phyloP scores from a whole-genome alignment of 2,113 vertebrate genomes.

The Myotis davidii region DNA sequence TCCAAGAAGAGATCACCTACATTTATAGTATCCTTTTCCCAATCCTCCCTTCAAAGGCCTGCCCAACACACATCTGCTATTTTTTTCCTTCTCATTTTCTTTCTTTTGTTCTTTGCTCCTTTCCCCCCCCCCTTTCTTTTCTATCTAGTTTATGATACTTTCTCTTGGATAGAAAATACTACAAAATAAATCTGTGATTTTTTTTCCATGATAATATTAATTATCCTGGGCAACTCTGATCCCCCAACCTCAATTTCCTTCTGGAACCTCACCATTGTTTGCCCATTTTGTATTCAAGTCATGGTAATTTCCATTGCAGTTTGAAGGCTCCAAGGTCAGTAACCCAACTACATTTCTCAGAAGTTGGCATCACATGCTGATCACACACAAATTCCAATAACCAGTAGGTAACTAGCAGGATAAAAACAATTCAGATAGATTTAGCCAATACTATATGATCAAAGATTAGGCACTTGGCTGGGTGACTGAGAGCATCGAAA shows the following conservation, averaged over 20 bases:
- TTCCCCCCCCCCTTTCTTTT: too few relatives aligned
- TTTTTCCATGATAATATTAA: background rate
- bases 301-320: background rate
- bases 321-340: background rate
- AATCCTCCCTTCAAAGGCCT: background rate
- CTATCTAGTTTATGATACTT: background rate
- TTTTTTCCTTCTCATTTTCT: background rate
- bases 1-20: background rate
- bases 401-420: background rate
- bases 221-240: slow-evolving; percentile 1
- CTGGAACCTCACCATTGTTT: background rate
- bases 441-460: background rate
- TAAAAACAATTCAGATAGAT: background rate
- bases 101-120: background rate
- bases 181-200: background rate
- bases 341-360: background rate
- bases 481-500: background rate
- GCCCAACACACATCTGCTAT: background rate
- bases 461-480: background rate
- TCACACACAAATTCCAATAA: background rate
- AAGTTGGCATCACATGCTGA: background rate
- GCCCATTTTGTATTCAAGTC: background rate
- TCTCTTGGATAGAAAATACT: background rate
- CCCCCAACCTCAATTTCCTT: background rate
- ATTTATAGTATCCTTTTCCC: background rate